Base-by-base conservation (phyloP, 1,140 invertebrate genomes). In the Zaprionus capensis region DNA sequence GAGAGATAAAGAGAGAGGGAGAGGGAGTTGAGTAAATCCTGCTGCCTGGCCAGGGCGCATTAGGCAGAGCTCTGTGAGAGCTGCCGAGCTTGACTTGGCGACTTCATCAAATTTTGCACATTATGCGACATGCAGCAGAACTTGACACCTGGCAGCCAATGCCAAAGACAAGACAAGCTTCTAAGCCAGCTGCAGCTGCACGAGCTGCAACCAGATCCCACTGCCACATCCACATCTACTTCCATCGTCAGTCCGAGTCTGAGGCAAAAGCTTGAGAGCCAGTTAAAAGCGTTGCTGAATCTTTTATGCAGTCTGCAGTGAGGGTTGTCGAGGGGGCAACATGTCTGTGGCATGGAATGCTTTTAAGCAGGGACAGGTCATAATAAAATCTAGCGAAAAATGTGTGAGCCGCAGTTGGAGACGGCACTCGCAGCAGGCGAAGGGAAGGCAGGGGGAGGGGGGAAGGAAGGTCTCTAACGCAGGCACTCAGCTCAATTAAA, bases 401-500 rank as follows among this genome's bases (percentile, higher is more conserved):
- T 90, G 85, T 90, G 85, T 81, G 81, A 90, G 85, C 81, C 73
- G 51, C 26, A 68, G 41, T 31, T 70, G 66, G 59, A 34, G 31
- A 34, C 31, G 31, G 31, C 31, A 34, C 31, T 34, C 1, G 28
- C 26, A 7, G 28, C 6, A 7, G 28, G 28, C 28, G 7, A 7
- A 31, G 7, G 28, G 28, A 7, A 49, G 66, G 15, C 5, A 9
- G 6, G 41, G 36, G 22, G 11, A 0, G 31, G n/a, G 7, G 66
- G 24, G 22, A 36, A 22, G 15, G 49, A 51, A 7, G 24, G 24
- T 71, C 46, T 62, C 38, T 53, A 57, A 53, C 66, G 58, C 77
- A 72, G 84, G 86, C 85, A 90, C 85, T 90, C 85, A 88, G 85
- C 85, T 91, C 85, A 90, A 90, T 90, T 90, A 90, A 90, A 90